Conservation (phyloP, 2,888 invertebrate species). For the Adela reaumurella region DNA sequence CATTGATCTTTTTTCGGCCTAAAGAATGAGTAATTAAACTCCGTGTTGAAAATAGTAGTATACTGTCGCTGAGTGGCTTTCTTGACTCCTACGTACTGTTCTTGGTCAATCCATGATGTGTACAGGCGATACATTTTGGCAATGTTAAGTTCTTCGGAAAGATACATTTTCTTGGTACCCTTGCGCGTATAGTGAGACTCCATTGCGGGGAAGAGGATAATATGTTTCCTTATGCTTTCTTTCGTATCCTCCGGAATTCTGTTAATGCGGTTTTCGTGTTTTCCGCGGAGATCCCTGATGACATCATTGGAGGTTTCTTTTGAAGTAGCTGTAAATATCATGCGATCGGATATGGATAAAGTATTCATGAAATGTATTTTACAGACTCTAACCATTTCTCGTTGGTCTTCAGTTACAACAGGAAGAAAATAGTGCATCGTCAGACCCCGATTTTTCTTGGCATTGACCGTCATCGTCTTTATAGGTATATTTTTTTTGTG, state of each 20-base stretch:
- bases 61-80: conserved; percentile 11
- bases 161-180: conserved; percentile 7
- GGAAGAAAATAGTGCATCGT: conserved; percentile 9
- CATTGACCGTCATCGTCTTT: conserved; percentile 7
- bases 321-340: conserved; percentile 4
- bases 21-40: conserved; percentile 17
- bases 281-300: conserved; percentile 7
- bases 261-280: conserved; percentile 7
- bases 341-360: conserved; percentile 6
- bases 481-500: conserved; percentile 4
- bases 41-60: conserved; percentile 14
- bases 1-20: conserved; percentile 16
- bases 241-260: conserved; percentile 3
- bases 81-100: conserved; percentile 5
- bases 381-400: conserved; percentile 4
- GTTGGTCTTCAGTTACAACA: neutral
- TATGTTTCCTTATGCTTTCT: conserved; percentile 5
- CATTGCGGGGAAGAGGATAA: conserved; percentile 6
- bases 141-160: conserved; percentile 10
- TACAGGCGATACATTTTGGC: conserved; percentile 13
- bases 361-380: conserved; percentile 10
- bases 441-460: conserved; percentile 9
- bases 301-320: conserved; percentile 3
- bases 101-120: conserved; percentile 6
- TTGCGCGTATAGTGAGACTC: conserved; percentile 10